A percentile compares a stretch with the other conserved stretches of the same genome.
Conservation (phyloP, 2,888 invertebrate species). For the Falcaria lacertinaria region DNA sequence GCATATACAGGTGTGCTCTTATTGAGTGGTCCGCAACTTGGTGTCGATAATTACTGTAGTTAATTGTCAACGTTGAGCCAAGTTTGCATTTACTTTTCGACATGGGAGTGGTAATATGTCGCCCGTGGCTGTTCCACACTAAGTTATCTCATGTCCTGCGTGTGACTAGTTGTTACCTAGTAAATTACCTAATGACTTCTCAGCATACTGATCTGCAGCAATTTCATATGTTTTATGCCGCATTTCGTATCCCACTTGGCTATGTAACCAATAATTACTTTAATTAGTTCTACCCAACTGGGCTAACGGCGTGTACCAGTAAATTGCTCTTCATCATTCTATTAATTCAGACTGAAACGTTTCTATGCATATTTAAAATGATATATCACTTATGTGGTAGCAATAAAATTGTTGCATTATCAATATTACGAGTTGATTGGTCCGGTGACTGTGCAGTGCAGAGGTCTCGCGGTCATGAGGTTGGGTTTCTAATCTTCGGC, state of each 20-base stretch:
- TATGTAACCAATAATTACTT: conserved; percentile 39
- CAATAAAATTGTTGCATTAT: not conserved
- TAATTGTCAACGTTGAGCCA: not conserved
- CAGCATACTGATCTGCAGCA: conserved; percentile 15
- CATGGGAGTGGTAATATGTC: too few species aligned
- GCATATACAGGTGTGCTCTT: too few species aligned
- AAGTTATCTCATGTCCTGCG: conserved; percentile 5
- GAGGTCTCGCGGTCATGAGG: not conserved
- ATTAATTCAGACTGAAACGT: conserved; percentile 6
- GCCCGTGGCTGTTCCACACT: conserved; percentile 12
- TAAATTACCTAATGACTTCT: conserved; percentile 18
- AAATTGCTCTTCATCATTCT: conserved; percentile 26
- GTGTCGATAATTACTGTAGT: not conserved
- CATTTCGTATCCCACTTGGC: conserved; percentile 9
- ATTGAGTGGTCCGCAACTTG: too few species aligned
- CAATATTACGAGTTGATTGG: not conserved
- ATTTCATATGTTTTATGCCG: conserved; percentile 7
- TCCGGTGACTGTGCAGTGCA: not conserved
- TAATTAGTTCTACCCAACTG: conserved; percentile 29
- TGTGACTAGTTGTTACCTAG: conserved; percentile 13
- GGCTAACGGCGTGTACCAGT: conserved; percentile 19
- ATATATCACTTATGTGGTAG: conserved; percentile 1
- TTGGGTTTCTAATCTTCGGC: not conserved
- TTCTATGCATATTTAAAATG: not conserved
- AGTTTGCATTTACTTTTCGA: too few species aligned